Evolutionary conservation across 1,140 invertebrate genomes (phyloP), one percentile per base, ranked within the genome.

Genomic region (Catajapyx aquilonaris): DNA sequence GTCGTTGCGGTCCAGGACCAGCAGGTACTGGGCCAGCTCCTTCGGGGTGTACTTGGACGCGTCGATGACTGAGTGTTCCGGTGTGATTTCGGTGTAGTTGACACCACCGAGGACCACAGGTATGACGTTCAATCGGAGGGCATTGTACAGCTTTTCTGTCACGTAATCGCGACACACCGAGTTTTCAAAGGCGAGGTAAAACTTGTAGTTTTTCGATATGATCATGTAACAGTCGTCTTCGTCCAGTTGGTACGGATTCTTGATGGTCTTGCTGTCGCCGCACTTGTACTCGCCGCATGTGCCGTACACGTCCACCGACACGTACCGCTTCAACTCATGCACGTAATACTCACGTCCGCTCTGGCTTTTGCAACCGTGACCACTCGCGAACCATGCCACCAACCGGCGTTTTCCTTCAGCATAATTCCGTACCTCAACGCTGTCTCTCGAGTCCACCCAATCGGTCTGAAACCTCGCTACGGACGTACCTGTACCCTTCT

Each of bases 271-370:
- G 23, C 45, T 44, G n/a, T 41, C 41, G 3, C 42, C 43, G 34
- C 53, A 55, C 17, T 39, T 44, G n/a, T 44, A 46, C 5, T 31
- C 23, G 2, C 52, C 52, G 46, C 68, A 71, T 4, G 40, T 41
- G 11, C 68, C 68, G 41, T 60, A 71, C 31, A 68, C 59, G 45
- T 69, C 64, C 3, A 71, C 63, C 5, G 48, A 39, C 19, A 71
- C 56, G 41, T 55, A 50, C 31, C 59, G 48, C 19, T 52, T 41
- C 5, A 70, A 47, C 40, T 66, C 52, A 38, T 50, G 42, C 0
- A 61, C 62, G 42, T 61, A 66, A 10, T 46, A 34, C 44, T 64
- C 51, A 16, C 68, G 46, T 5, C 52, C 47, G 41, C 60, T 56
- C 2, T 44, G 39, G 1, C 58, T 57, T 17, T 48, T 43, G 47